Base-by-base conservation (phyloP, 2,888 invertebrate species). In the Dioctria linearis region DNA sequence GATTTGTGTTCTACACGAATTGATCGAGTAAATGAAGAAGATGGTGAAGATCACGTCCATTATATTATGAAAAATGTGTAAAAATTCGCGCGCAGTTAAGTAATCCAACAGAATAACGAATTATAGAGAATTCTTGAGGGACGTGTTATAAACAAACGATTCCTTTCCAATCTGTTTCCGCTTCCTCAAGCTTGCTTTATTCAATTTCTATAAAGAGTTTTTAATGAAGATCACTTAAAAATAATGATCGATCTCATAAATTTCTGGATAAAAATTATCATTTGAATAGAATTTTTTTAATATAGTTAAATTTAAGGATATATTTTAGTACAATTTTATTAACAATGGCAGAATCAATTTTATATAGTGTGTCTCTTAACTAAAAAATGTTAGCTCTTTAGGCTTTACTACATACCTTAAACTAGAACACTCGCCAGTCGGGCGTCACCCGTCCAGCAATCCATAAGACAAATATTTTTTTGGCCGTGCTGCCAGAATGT, bases 401-500 rank as follows among this genome's bases (percentile, higher is more conserved):
- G 25, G 25, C 2, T 25, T 25, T 25, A 25, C 49, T n/a, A 86
- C 88, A 88, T 82, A 89, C 89, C 89, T 89, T 89, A 89, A 88
- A 88, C 88, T 88, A 89, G 87, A 89, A 89, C 88, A 88, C 89
- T 89, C 89, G 89, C 89, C 89, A 89, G 89, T 89, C 89, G 89
- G 89, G 89, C 89, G 89, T 89, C 86, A 89, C 89, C 89, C 89
- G 89, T 89, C 89, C 89, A 89, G 89, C 88, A 88, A 89, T 89
- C 89, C 89, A 89, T 89, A 89, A 88, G 88, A 88, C 87, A 87
- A 86, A 86, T 86, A 86, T 86, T 88, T 25, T 86, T 84, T 86
- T 85, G 86, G 86, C 86, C 86, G 86, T 86, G 84, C 85, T 86
- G 86, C 86, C 86, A 85, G 83, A 83, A 61, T 25, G 25, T 43